Conservation (phyloP, 1,140 invertebrate species). For the Monomorium pharaonis region DNA sequence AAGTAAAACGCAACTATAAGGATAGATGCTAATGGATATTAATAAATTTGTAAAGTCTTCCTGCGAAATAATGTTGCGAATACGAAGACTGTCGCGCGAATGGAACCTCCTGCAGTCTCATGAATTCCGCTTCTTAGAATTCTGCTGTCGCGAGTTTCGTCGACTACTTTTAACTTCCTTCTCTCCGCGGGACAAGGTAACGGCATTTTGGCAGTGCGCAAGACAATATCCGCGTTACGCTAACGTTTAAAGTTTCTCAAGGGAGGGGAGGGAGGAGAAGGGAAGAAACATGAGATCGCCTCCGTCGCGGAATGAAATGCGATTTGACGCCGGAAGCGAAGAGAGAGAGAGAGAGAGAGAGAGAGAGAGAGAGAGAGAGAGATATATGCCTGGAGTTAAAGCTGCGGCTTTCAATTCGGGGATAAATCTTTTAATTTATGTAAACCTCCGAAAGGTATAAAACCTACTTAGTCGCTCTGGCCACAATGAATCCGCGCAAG, state of each 20-base stretch:
- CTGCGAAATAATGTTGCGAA: neutral
- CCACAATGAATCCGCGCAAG: slow-evolving; percentile 27
- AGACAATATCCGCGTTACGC: slow-evolving; percentile 22
- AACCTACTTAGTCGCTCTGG: slow-evolving; percentile 6
- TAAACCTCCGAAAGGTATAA: slow-evolving; percentile 13
- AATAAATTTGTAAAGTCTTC: neutral
- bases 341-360: too few relatives aligned
- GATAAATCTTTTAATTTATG: slow-evolving; percentile 47
- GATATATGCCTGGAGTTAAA: neutral
- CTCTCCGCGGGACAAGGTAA: neutral
- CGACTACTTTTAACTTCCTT: slow-evolving; percentile 2
- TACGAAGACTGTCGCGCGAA: neutral
- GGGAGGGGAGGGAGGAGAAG: neutral
- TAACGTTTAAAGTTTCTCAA: slow-evolving; percentile 1
- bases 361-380: too few relatives aligned
- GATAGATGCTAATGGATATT: neutral
- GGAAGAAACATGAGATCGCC: neutral
- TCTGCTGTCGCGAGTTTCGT: neutral
- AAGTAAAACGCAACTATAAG: neutral
- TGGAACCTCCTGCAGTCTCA: neutral
- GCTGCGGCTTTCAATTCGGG: slow-evolving; percentile 15
- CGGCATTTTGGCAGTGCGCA: neutral
- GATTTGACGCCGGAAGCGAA: neutral
- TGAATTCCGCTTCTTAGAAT: neutral
- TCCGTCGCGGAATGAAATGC: slow-evolving; percentile 9